Base-by-base conservation (phyloP, 2,888 invertebrate genomes). In the Lasioglossum zephyrum region DNA sequence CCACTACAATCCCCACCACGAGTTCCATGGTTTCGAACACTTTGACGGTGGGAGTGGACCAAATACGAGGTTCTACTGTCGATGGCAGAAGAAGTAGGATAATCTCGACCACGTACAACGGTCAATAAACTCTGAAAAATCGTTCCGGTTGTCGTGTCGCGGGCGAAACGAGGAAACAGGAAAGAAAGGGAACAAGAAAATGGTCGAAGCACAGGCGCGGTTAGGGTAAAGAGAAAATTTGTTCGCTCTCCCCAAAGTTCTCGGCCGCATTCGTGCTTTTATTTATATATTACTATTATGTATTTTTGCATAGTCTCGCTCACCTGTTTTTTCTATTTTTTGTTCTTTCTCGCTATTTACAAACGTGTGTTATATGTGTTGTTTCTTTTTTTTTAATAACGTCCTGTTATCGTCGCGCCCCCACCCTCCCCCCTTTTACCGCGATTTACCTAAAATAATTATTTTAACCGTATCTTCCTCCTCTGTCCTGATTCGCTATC, bases 271-370 rank as follows among this genome's bases (percentile, higher is more conserved):
- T 63, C 47, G 44, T 44, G n/a, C 82, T 60, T 44, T 57, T 60
- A 36, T 57, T 44, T n/a, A 41, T 36, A 18, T 5, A 44, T 26
- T 66, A 53, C 66, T 75, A 60, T 77, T 47, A 73, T 73, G 39
- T 73, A 76, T 66, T 60, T 16, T 9, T 6, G 26, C 60, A 5
- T 9, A 26, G 26, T 26, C 31, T 66, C 36, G 36, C 66, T 66
- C 66, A 6, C 31, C 18, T 31, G 63, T 66, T 31, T 31, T n/a
- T 11, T 4, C 9, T 11, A 3, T 13, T 11, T 60, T 60, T 26
- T 11, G 13, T 60, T 26, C 26, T 11, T 60, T 87, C 82, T 85
- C 86, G 87, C 92, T 93, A 93, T 93, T 87, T 93, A 93, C 93
- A 93, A 91, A 92, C 86, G 74, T 49, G 79, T 66, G n/a, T 36